Base-by-base conservation (phyloP, 2,888 invertebrate species). In the Trissoscelio sp. region DNA sequence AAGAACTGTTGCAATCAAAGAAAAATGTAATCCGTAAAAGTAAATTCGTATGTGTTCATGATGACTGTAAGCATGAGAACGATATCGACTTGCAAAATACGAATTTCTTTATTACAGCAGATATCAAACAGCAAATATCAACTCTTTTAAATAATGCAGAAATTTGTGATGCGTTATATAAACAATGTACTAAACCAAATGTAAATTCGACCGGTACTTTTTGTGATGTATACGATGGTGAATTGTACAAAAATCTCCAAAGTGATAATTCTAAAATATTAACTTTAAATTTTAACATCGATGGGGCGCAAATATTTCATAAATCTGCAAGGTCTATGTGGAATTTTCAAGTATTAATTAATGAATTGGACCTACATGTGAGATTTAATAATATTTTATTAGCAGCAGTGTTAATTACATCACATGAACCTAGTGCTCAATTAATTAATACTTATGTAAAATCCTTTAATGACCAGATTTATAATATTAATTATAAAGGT, bases 301-400 rank as follows among this genome's bases (percentile, higher is more conserved):
- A 73, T 18, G 73, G 73, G 3, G 73, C 73, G 0, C 62, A 62
- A 37, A 37, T 73, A 24, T 73, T 73, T 16, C 62, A 64, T 20
- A 73, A 73, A 55, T 73, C 73, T 3, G 16, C 28, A 22, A 62
- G 34, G 46, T 46, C 34, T 46, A 73, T 64, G 73, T 73, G 64
- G 73, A 73, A 73, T 12, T 16, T 66, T 48, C 74, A 74, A 48
- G 1, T 74, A 11, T 39, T 66, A 1, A 3, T 74, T 5, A 74
- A 74, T 48, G 66, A 74, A 7, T 31, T 74, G 39, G 39, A 34
- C 12, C 37, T 39, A 11, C 37, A 48, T 34, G 12, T 34, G 5
- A 67, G 75, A 75, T 20, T 11, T 24, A 16, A 11, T 0, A 39
- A 51, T 31, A 60, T 75, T 48, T 31, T 75, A 44, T 28, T 75